phyloP scores from a whole-genome alignment of 2,113 vertebrate species.

The Cepphus grylle region DNA sequence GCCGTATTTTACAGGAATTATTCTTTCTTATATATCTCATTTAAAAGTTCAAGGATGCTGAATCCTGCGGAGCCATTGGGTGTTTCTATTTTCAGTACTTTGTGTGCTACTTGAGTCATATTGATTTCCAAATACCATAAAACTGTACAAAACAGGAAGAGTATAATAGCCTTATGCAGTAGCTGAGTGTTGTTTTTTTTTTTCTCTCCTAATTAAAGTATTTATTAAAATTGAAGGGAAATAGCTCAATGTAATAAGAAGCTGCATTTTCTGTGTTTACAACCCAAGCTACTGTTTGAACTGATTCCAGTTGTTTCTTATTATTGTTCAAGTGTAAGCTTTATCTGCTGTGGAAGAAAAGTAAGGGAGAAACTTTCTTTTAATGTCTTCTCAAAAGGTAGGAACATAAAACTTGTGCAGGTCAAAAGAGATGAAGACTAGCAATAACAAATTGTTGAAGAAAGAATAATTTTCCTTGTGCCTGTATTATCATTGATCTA shows the following conservation, averaged over 20 bases:
- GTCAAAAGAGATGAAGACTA: neutral
- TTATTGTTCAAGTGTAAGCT: neutral
- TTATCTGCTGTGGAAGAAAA: neutral
- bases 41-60: constrained; percentile 51
- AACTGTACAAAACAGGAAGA: constrained; percentile 66
- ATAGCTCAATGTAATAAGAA: neutral
- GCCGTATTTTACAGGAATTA: constrained; percentile 56
- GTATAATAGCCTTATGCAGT: constrained; percentile 12
- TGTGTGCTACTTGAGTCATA: constrained; percentile 50
- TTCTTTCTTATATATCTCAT: constrained; percentile 12
- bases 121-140: constrained; percentile 67
- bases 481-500: neutral
- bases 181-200: neutral
- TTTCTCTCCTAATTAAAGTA: constrained; percentile 12
- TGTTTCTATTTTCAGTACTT: constrained; percentile 67
- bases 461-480: neutral
- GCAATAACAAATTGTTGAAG: neutral
- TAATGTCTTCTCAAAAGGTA: neutral
- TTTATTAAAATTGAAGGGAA: constrained; percentile 56
- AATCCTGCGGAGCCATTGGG: constrained; percentile 36
- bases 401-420: neutral
- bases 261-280: neutral
- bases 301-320: neutral
- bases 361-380: neutral
- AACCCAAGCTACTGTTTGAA: neutral